Base-by-base conservation (phyloP, 2,888 invertebrate genomes). In the Terebella lapidaria region DNA sequence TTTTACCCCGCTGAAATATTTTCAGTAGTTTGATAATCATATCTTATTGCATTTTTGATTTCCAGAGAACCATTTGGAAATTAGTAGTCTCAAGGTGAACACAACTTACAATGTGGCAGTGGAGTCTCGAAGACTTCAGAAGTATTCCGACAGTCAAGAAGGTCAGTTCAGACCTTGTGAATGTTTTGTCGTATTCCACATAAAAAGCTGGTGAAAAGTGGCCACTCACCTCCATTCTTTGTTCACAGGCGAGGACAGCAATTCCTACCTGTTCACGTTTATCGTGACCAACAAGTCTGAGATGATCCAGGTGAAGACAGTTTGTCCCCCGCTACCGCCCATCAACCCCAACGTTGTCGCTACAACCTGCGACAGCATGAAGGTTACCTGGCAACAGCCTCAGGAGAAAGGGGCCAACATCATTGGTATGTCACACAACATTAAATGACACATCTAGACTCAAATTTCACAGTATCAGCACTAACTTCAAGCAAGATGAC, bases 321-420 rank as follows among this genome's bases (percentile, higher is more conserved):
- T 78, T 26, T 66, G 73, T 15, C 80, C 79, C 15, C 80, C 81
- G 10, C 71, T 73, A 30, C 25, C 72, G 75, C 76, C 80, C 1
- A 70, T 52, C 22, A 79, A 79, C 66, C 71, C 81, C 3, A 74
- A 77, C n/a, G 67, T 79, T 1, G 61, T 72, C 2, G 71, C 78
- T 3, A 75, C 78, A 35, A 79, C 80, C 51, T 78, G 78, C 63
- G 71, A 74, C 57, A 72, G 75, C 51, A 70, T 80, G 47, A 73
- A 73, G 57, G 63, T 81, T 3, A 73, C 73, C 52, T 81, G 80
- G 80, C 77, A 80, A 59, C 73, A 75, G 26, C 78, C 79, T 1
- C 62, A 66, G 54, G 78, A 77, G 63, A 71, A 74, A 65, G 79
- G 79, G 2, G 73, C 73, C 1, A 79, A 80, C 64, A 71, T 81